Base-by-base conservation (phyloP, 2,888 invertebrate species). In the Dynastes hyllus region DNA sequence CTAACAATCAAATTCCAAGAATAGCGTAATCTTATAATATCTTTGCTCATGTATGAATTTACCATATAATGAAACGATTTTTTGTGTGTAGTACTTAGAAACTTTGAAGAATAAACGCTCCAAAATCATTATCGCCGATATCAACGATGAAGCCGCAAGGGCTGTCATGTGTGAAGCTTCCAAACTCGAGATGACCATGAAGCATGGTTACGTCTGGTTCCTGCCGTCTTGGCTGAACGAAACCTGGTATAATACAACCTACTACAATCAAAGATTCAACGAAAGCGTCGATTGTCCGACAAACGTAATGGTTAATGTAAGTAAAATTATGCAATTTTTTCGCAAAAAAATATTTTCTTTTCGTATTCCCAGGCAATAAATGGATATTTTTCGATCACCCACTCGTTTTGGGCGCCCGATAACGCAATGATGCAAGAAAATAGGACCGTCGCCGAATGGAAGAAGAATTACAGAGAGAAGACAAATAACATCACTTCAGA, bases 141-240 rank as follows among this genome's bases (percentile, higher is more conserved):
- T 95, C 70, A 94, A 95, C 85, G 95, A 93, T 84, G 91, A 92
- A 82, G 92, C 93, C 29, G 93, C 93, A 5, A 91, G 95, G 50
- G 92, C 93, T 78, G 94, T 96, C 13, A 93, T 97, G 92, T 97
- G 97, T 87, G 95, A 95, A 86, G 97, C 96, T 0, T 93, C 90
- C 86, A 91, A 90, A 84, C 90, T 92, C 81, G 91, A 93, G 81
- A 95, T 96, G 92, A 92, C 93, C 29, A 93, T 93, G 0, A 87
- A 88, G 67, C 88, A 94, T 83, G 95, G 95, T 55, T 95, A 94
- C 87, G 94, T 95, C 1, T 97, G 97, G 97, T 95, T 97, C 86
- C 90, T 97, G 78, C 96, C 97, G 0, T 91, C 92, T 51, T 94
- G 95, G 93, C 90, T 95, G 27, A 90, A 91, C 6, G 87, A 90